phyloP scores from a whole-genome alignment of 2,888 invertebrate genomes.

The Dexiosoma caninum region DNA sequence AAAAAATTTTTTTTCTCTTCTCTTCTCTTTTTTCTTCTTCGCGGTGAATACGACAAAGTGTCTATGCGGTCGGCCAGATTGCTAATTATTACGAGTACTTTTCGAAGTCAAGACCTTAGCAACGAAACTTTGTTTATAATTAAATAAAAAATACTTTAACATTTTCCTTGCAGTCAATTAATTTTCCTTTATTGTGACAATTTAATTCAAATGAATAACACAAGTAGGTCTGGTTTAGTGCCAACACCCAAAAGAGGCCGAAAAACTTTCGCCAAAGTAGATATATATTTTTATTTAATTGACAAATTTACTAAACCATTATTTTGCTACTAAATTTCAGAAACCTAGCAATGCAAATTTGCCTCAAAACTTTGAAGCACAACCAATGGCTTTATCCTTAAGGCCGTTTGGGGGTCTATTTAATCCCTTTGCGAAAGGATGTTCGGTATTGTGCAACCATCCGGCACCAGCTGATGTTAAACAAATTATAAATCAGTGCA shows the following conservation, averaged over 20 bases:
- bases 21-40: too few relatives aligned
- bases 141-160: too few relatives aligned
- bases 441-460: conserved; percentile 91
- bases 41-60: too few relatives aligned
- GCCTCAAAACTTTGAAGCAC: conserved; percentile 79
- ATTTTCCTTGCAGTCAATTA: neutral
- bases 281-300: neutral
- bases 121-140: too few relatives aligned
- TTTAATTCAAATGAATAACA: conserved; percentile 78
- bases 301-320: too few relatives aligned
- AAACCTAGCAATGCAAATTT: conserved; percentile 64
- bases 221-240: conserved; percentile 83
- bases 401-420: conserved; percentile 89
- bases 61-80: too few relatives aligned
- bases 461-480: conserved; percentile 86
- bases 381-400: conserved; percentile 85
- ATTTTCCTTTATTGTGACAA: neutral
- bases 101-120: neutral
- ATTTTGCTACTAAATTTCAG: neutral
- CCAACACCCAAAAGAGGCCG: conserved; percentile 80
- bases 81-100: too few relatives aligned
- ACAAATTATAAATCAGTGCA: conserved; percentile 84
- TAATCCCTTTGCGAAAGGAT: conserved; percentile 88
- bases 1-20: too few relatives aligned
- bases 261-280: conserved; percentile 67